phyloP scores from a whole-genome alignment of 1,140 invertebrate species.

The Cotesia chilonis region DNA sequence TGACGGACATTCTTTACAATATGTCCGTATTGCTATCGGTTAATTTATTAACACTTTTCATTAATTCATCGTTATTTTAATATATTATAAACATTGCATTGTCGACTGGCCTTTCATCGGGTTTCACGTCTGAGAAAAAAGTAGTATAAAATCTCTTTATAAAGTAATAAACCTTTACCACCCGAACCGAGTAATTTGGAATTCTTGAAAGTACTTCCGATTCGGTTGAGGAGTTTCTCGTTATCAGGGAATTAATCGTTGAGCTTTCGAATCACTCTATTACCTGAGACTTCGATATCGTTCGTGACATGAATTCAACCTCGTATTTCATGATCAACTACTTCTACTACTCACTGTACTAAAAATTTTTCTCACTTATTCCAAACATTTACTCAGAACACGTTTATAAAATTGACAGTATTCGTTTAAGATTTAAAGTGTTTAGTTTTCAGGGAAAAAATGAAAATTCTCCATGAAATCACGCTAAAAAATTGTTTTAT shows the following conservation, averaged over 20 bases:
- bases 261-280: conserved; percentile 25
- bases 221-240: conserved; percentile 14
- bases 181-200: conserved; percentile 7
- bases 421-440: no score
- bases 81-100: no score
- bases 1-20: conserved; percentile 1
- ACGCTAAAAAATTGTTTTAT: no score
- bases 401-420: no score
- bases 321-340: neutral
- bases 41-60: no score
- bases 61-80: no score
- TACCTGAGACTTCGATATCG: conserved; percentile 24
- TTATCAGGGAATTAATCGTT: conserved; percentile 30
- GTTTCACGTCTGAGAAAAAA: neutral
- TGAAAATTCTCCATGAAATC: no score
- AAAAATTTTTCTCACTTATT: no score
- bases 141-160: conserved; percentile 4
- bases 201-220: conserved; percentile 24
- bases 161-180: neutral
- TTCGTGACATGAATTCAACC: conserved; percentile 22
- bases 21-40: neutral
- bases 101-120: no score
- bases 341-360: neutral
- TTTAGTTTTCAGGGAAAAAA: no score
- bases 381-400: no score